Conservation (phyloP, 2,113 vertebrate genomes). For the Loxodonta africana region DNA sequence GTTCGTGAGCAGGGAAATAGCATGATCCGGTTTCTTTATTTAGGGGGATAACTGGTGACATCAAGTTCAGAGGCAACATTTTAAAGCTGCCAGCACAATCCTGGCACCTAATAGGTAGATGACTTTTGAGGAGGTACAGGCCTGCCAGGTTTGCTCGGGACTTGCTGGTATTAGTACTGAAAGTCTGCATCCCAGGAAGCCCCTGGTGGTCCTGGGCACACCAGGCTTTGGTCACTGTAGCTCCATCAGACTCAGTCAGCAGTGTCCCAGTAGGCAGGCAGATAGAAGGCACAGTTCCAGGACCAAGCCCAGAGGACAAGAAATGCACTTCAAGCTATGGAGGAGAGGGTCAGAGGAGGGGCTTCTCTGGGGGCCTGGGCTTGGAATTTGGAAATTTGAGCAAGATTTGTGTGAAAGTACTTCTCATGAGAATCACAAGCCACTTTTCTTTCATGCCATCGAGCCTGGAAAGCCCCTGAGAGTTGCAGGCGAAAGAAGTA, state of each 20-base stretch:
- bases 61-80: neutral
- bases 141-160: neutral
- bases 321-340: neutral
- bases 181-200: neutral
- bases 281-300: neutral
- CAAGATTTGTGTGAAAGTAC: neutral
- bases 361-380: too few relatives aligned
- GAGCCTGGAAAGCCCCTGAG: neutral
- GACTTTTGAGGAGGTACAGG: accelerated
- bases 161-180: neutral
- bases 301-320: neutral
- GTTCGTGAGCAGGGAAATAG: neutral
- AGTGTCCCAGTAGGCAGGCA: neutral
- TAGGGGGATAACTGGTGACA: neutral
- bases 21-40: neutral
- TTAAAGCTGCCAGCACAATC: neutral
- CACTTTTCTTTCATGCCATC: neutral
- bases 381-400: neutral
- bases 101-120: neutral
- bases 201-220: neutral
- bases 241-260: neutral
- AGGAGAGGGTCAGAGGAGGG: neutral
- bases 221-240: neutral
- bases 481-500: neutral
- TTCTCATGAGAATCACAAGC: neutral